Evolutionary conservation across 2,797 vertebrate species (phyloP), one percentile per base, ranked within the genome.

Genomic region (Poecilia velifera): DNA sequence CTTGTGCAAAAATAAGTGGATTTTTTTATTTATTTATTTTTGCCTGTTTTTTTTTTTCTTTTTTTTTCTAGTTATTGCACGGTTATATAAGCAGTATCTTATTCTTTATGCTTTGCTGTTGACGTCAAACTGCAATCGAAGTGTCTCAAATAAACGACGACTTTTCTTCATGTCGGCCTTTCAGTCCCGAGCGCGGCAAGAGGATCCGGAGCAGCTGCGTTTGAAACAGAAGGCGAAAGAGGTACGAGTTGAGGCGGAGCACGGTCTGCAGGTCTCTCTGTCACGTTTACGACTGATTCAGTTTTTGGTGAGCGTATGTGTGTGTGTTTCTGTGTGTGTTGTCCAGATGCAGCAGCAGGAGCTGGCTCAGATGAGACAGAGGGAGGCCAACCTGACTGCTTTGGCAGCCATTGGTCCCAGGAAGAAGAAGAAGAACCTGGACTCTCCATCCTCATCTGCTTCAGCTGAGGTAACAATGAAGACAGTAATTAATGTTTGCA

Each of bases 171-270:
- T 68, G 82, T 79, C 81, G 79, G 31, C 78, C 36, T 84, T 82
- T 36, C 78, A 99, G 98, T 99, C 98, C 95, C 98, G 98, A 91
- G 98, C 98, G 87, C 96, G 98, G 82, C 98, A 99, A 94, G 98
- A 99, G 93, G 98, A 99, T 90, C 98, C 98, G 22, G 98, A 99
- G 80, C 98, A 99, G 88, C 95, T 99, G 87, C 93, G 97, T 79
- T 93, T 99, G 90, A 99, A 99, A 90, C 98, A 99, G 93, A 99
- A 99, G 89, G 98, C 98, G 70, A 99, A 99, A 94, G 98, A 99
- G 97, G 98, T 99, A 86, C 81, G 92, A 74, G 41, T 46, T 80
- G 57, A 82, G 41, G 25, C 78, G 41, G 45, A 76, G n/a, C 16
- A 47, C 49, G 18, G 46, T 25, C 13, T 41, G 22, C 22, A 18